Conservation (phyloP, 2,797 vertebrate genomes). For the Xiphorhynchus erythropygius region DNA sequence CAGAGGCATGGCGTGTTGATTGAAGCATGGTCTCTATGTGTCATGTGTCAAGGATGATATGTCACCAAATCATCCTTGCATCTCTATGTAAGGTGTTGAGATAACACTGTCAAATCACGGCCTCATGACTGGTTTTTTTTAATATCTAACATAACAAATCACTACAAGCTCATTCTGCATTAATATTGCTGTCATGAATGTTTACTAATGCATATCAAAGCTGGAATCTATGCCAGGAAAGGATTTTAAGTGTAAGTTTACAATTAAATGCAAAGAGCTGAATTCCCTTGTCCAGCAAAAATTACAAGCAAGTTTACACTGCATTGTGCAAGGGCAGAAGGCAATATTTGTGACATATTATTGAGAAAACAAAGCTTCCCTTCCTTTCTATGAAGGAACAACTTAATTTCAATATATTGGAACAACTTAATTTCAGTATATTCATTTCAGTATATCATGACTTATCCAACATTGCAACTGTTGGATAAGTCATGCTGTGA, state of each 20-base stretch:
- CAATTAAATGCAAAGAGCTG: background rate
- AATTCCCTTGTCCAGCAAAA: background rate
- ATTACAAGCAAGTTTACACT: background rate
- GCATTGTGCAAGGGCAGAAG: background rate
- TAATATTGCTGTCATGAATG: background rate
- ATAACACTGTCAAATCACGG: constrained; percentile 26
- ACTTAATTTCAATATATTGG: background rate
- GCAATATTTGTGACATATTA: background rate
- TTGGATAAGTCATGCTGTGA: background rate
- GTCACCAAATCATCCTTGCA: constrained; percentile 70
- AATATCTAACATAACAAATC: background rate
- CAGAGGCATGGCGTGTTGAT: constrained; percentile 32
- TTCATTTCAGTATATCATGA: too few species aligned
- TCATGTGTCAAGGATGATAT: constrained; percentile 73
- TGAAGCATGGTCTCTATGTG: constrained; percentile 66
- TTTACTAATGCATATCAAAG: background rate
- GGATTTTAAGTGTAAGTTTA: background rate
- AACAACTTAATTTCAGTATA: too few species aligned
- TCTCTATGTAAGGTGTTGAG: background rate
- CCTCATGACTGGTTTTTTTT: background rate
- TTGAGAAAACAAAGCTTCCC: background rate
- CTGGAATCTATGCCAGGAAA: background rate
- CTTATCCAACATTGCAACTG: background rate
- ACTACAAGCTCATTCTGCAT: background rate
- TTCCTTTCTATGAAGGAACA: background rate